Conservation (phyloP, 2,797 vertebrate species). For the Argentina silus region DNA sequence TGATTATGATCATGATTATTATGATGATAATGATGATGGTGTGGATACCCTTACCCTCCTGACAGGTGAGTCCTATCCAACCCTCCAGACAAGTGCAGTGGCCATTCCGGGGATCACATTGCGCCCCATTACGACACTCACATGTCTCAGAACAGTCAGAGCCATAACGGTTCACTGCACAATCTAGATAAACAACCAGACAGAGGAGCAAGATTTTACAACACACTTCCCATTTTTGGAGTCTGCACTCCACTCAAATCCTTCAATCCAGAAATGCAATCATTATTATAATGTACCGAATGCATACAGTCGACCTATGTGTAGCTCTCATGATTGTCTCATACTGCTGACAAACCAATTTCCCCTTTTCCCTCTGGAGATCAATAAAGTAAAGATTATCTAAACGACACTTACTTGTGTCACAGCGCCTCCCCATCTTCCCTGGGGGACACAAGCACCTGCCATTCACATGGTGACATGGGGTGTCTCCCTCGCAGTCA, state of each 20-base stretch:
- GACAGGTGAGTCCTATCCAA: conserved; percentile 73
- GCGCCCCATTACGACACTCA: conserved; percentile 68
- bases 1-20: no score
- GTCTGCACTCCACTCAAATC: not conserved
- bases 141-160: conserved; percentile 76
- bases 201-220: not conserved
- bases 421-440: conserved; percentile 73
- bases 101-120: conserved; percentile 74
- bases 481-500: conserved; percentile 54
- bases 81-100: conserved; percentile 76
- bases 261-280: not conserved
- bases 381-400: no score
- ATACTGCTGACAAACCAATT: no score
- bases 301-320: not conserved
- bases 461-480: conserved; percentile 75
- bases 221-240: not conserved
- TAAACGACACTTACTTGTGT: conserved; percentile 66
- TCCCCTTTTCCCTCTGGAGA: no score
- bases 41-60: conserved; percentile 70
- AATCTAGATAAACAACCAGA: conserved; percentile 62
- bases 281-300: not conserved
- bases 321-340: not conserved
- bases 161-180: conserved; percentile 69
- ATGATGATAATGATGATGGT: no score
- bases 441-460: conserved; percentile 81